Percentiles rank a stretch among this genome's conserved stretches.
phyloP scores from a whole-genome alignment of 2,113 vertebrate genomes.

The Cololabis saira region DNA sequence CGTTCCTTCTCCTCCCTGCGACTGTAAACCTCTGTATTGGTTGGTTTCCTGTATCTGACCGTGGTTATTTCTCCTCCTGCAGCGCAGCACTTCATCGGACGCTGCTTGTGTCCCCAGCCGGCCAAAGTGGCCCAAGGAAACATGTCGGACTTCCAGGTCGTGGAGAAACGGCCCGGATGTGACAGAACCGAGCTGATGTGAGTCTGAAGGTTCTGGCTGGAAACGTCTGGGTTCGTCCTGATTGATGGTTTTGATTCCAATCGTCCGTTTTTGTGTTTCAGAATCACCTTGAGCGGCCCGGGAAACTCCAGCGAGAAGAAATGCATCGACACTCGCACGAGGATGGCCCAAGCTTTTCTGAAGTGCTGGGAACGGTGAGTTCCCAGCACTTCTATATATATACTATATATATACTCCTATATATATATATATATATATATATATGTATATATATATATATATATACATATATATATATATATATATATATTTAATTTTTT shows the following conservation, averaged over 20 bases:
- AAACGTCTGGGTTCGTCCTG: neutral
- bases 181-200: conserved; percentile 70
- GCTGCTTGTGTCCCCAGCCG: conserved; percentile 58
- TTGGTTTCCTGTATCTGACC: neutral
- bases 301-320: neutral
- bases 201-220: conserved; percentile 20
- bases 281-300: conserved; percentile 52
- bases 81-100: conserved; percentile 55
- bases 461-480: too few species aligned
- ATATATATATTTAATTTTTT: neutral
- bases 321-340: conserved; percentile 59
- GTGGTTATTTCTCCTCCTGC: conserved; percentile 15
- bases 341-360: conserved; percentile 46
- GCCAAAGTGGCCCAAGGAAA: conserved; percentile 21
- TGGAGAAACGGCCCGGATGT: conserved; percentile 51
- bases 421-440: too few species aligned
- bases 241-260: neutral
- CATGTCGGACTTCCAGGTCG: conserved; percentile 69
- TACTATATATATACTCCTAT: too few species aligned
- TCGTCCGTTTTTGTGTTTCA: too few species aligned
- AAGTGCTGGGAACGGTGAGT: conserved; percentile 78
- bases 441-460: too few species aligned
- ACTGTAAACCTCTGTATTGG: too few species aligned
- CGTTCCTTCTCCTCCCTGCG: conserved; percentile 1
- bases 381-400: too few species aligned